phyloP scores from a whole-genome alignment of 2,113 vertebrate genomes.

The Atlantisia rogersi region DNA sequence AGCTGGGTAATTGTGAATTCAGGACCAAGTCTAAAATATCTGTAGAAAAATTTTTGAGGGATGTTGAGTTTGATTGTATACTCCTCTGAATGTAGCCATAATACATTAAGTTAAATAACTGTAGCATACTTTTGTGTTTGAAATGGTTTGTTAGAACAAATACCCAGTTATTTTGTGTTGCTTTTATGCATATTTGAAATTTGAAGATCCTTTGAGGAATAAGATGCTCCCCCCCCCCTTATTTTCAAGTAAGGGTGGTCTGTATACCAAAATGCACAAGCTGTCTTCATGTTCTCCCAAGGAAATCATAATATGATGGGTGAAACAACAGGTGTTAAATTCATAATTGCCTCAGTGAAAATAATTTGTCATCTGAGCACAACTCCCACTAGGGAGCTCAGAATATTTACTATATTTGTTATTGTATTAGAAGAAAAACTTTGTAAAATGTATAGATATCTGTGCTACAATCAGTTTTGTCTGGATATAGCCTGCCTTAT shows the following conservation, averaged over 20 bases:
- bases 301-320: slow-evolving; percentile 21
- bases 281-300: slow-evolving; percentile 31
- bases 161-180: neutral
- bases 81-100: neutral
- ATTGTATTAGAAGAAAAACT: fast-evolving
- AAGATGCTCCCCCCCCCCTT: no score
- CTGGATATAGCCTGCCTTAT: neutral
- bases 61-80: neutral
- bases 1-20: neutral
- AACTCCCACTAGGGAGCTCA: neutral
- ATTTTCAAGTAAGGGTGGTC: neutral
- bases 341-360: slow-evolving; percentile 37
- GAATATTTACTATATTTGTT: neutral
- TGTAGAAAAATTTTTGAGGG: neutral
- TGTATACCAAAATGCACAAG: slow-evolving; percentile 2
- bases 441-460: neutral
- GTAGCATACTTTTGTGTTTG: neutral
- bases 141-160: neutral
- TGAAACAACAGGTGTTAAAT: slow-evolving; percentile 27
- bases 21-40: neutral
- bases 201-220: neutral
- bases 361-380: neutral
- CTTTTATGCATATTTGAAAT: neutral
- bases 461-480: neutral
- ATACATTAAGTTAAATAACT: neutral